Evolutionary conservation across 2,888 invertebrate species (phyloP), one percentile per base, ranked within the genome.

Genomic region (Ganaspis brasiliensis): DNA sequence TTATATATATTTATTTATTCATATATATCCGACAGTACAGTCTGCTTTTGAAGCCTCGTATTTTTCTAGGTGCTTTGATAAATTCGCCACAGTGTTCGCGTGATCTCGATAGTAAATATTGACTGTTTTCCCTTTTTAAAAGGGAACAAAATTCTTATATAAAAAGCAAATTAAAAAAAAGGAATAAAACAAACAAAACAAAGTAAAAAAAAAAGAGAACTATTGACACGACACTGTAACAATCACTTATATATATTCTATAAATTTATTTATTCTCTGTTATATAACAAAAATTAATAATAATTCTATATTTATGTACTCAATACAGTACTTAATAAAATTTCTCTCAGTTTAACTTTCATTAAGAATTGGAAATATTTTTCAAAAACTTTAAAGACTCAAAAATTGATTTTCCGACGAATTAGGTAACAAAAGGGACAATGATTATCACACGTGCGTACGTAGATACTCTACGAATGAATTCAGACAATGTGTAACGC

Each of bases 11-110:
- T 89, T 89, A 89, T 89, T 88, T 89, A n/a, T n/a, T n/a, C n/a
- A n/a, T n/a, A 88, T 89, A 89, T 89, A 90, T 89, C 87, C 84
- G 84, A 89, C 91, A 90, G 89, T 90, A 90, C 90, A 91, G 90
- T 90, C 90, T 90, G 91, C 90, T 90, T 90, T 87, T 88, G 88
- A 90, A 91, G 90, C 90, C 90, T 90, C 91, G 87, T 90, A 87
- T 86, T 86, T 85, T 83, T 86, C 82, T 84, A 79, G 81, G 77
- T 79, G 79, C 84, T 83, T 79, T 78, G 82, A 84, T 83, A 84
- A 80, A 82, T 82, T 83, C 80, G 80, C 80, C 81, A 21, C 67
- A 75, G 81, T 81, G 81, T 79, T 79, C 81, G 81, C 83, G 73
- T 73, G 74, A 73, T 37, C 74, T 77, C 70, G 73, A 55, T 35